A percentile compares a stretch with the other conserved stretches of the same genome.
Conservation (phyloP, 2,113 vertebrate species). For the Chaenogobius annularis region DNA sequence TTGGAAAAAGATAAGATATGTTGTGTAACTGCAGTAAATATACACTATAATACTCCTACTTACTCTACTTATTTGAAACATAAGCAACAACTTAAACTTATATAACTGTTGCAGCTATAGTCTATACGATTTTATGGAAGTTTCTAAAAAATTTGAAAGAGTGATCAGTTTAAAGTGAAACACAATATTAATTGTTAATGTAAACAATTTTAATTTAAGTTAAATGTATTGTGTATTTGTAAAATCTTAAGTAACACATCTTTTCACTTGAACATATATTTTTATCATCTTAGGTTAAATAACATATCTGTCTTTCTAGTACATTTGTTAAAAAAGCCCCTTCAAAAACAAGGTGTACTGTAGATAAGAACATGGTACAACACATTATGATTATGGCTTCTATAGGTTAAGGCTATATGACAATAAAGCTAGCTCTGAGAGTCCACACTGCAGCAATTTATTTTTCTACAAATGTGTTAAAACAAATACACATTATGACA, state of each 20-base stretch:
- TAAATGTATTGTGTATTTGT: not conserved
- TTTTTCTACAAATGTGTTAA: not conserved
- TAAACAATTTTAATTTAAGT: not conserved
- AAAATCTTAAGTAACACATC: not conserved
- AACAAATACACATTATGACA: not conserved
- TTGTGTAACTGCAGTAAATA: no score
- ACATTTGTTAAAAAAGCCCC: no score
- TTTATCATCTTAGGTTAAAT: no score
- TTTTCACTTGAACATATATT: not conserved
- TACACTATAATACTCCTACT: no score
- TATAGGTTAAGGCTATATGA: not conserved
- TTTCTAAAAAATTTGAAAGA: not conserved
- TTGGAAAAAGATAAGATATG: not conserved
- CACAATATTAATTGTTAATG: not conserved
- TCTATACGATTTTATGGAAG: not conserved
- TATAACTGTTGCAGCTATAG: not conserved
- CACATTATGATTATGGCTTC: no score
- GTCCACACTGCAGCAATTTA: not conserved
- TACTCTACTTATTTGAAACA: no score
- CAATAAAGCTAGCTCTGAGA: not conserved
- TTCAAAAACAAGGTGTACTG: no score
- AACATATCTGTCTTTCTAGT: no score
- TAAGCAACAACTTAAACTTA: no score
- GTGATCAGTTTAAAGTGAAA: not conserved
- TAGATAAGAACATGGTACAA: no score